phyloP scores from a whole-genome alignment of 2,888 invertebrate species.

The Meteorus colon region DNA sequence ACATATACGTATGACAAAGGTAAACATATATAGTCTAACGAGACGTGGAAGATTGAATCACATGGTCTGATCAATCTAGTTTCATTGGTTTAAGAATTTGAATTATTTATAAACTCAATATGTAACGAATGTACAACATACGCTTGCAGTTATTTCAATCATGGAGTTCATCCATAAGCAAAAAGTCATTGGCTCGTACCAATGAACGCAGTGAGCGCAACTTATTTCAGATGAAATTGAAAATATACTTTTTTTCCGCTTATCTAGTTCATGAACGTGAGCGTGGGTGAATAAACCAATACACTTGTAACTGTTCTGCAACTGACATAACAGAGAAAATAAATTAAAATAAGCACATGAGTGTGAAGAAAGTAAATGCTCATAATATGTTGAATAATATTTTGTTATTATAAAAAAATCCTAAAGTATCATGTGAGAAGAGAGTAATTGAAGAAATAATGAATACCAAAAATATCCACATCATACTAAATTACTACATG shows the following conservation, averaged over 20 bases:
- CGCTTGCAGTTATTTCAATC: not conserved
- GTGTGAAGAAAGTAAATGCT: not conserved
- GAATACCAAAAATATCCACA: not conserved
- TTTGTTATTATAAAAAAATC: not conserved
- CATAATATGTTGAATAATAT: not conserved
- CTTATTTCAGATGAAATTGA: not conserved
- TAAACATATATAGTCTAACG: not conserved
- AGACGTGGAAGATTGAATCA: not conserved
- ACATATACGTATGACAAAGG: not conserved
- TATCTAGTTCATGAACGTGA: not conserved
- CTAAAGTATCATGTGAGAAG: too few species aligned
- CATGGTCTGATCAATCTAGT: not conserved
- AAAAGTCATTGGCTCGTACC: not conserved
- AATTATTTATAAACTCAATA: constrained; percentile 10
- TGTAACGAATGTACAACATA: not conserved
- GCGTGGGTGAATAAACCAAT: not conserved
- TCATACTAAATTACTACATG: constrained; percentile 6
- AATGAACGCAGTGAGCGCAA: not conserved
- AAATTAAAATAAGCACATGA: not conserved
- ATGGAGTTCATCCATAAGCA: not conserved
- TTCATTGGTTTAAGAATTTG: constrained; percentile 1
- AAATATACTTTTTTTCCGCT: not conserved
- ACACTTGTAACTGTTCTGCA: not conserved
- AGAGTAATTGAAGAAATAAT: not conserved
- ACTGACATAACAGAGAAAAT: not conserved